Evolutionary conservation across 92 coral and sea anemone genomes (phyloP), one percentile per base, ranked within the genome.

Genomic region (Virgularia gustaviana): DNA sequence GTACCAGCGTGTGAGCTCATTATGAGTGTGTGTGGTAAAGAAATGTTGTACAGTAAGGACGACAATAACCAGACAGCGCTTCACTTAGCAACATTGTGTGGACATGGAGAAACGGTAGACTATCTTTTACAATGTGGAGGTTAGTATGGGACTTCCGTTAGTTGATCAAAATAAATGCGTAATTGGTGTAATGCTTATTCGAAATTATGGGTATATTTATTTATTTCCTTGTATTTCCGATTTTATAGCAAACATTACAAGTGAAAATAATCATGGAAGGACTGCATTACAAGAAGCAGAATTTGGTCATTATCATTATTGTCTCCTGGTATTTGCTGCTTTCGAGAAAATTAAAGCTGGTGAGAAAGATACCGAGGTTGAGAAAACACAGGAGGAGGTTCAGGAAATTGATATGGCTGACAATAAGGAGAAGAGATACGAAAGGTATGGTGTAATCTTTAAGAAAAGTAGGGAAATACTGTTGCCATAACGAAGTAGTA

Each of bases 71-170:
- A 95, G 63, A 91, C 90, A 32, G 85, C 97, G 9, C 86, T 87
- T 55, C 97, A 91, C 59, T 75, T 91, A 35, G 96, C 97, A 42
- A 89, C 97, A 8, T 73, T 91, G 6, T 89, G 96, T 79, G 97
- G 89, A 11, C 97, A 91, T 68, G 97, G 90, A 20, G 95, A 91
- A 54, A 83, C 83, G 52, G 71, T 91, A 39, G 85, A 89, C 72
- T 86, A 82, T 44, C 79, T 91, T 9, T 87, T 91, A 36, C 92
- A 89, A 25, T 72, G 60, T 25, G 97, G 92, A 83, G 97, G 97
- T 91, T 1, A 65, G 36, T n/a, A n/a, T n/a, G n/a, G n/a, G n/a
- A n/a, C n/a, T n/a, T n/a, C n/a, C n/a, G n/a, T n/a, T n/a, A n/a
- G n/a, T n/a, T n/a, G n/a, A n/a, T n/a, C n/a, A n/a, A n/a, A n/a